Base-by-base conservation (phyloP, 2,113 vertebrate genomes). In the Ciconia maguari region DNA sequence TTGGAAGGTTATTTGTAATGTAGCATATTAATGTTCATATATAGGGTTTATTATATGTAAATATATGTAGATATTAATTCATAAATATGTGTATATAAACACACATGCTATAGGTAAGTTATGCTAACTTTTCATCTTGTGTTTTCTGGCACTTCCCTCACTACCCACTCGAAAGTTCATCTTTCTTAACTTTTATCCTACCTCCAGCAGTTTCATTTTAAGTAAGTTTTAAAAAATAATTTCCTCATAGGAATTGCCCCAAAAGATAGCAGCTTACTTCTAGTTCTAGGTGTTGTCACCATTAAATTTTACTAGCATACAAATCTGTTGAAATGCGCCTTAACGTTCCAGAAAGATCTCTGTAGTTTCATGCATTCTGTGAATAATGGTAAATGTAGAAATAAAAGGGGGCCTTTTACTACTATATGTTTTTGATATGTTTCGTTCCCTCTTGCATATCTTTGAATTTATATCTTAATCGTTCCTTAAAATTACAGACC, bases 351-450 rank as follows among this genome's bases (percentile, higher is more conserved):
- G 44, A 85, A 70, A 13, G 34, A 58, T 13, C 36, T 78, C 14
- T 29, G 16, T 61, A n/a, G 22, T 44, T 91, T 64, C 4, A 15
- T 68, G 5, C 30, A 15, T 93, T 91, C 52, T 93, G 6, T 83
- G 42, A 64, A 46, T 85, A 75, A 48, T n/a, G 26, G 17, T 62
- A 58, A 51, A 72, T 7, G 4, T 71, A 14, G 18, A 83, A 72
- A 26, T 79, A 20, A 74, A 82, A n/a, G 24, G 2, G 1, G 4
- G 2, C 30, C 58, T 7, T 69, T 78, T 22, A 22, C 9, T 60
- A 3, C 6, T 34, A 2, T 14, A 1, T 48, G 17, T 2, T 65
- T 83, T 46, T 38, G 10, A 3, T 61, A 20, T 22, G 4, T n/a
- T 38, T 58, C 20, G 9, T 82, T 84, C 30, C 25, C 18, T 61